A percentile compares a stretch with the other conserved stretches of the same genome.
Evolutionary conservation across 2,113 vertebrate genomes (phyloP).

Genomic region (Protobothrops flavoviridis): DNA sequence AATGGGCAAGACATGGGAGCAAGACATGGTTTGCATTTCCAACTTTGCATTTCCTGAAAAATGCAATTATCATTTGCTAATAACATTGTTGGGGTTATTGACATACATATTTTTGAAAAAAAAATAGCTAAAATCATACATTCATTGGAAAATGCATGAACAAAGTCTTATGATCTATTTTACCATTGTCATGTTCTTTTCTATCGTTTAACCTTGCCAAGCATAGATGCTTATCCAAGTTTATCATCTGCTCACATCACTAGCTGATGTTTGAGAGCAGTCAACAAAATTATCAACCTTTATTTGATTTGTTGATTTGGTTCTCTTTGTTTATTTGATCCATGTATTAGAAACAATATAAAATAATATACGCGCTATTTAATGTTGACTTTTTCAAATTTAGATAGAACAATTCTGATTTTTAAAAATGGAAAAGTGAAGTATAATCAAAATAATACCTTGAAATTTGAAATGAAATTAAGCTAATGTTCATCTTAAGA

Average conservation of each 20-base stretch:
- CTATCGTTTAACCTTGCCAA: not conserved
- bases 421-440: not conserved
- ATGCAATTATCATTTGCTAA: not conserved
- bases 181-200: not conserved
- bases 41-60: not conserved
- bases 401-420: not conserved
- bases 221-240: not conserved
- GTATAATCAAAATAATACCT: not conserved
- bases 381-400: not conserved
- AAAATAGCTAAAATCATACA: not conserved
- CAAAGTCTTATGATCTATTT: not conserved
- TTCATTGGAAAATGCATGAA: not conserved
- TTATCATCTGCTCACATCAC: not conserved
- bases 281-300: not conserved
- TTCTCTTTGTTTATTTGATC: not conserved
- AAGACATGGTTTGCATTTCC: not conserved
- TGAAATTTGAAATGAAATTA: not conserved
- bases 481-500: not conserved
- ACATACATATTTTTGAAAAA: not conserved
- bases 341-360: not conserved
- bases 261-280: not conserved
- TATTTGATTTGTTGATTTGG: not conserved
- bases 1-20: not conserved
- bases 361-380: not conserved
- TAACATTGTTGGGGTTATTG: not conserved